phyloP scores from a whole-genome alignment of 2,888 invertebrate genomes.

The Trissolcus japonicus region DNA sequence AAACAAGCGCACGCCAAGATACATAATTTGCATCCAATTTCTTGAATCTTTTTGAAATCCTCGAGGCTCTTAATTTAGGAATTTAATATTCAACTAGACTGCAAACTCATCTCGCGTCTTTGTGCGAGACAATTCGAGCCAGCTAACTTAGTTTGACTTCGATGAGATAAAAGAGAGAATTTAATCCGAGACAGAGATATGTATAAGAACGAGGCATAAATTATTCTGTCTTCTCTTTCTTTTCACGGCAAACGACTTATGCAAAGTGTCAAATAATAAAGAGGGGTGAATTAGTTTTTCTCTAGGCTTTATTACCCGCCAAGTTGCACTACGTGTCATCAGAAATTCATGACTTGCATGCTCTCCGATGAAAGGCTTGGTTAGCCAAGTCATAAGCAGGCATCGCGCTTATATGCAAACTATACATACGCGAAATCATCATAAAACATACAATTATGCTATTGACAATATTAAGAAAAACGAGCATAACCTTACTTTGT shows the following conservation, averaged over 20 bases:
- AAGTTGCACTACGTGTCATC: constrained; percentile 35
- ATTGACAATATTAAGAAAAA: no score
- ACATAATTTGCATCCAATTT: no score
- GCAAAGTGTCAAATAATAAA: constrained; percentile 30
- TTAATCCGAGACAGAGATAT: background rate
- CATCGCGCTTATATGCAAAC: background rate
- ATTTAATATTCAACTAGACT: no score
- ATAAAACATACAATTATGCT: background rate
- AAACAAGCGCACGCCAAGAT: no score
- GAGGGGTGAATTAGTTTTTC: constrained; percentile 30
- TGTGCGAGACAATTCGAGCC: no score
- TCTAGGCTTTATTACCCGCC: background rate
- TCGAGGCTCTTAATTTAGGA: no score
- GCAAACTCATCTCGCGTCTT: no score
- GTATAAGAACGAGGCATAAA: constrained; percentile 1
- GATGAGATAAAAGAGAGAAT: no score
- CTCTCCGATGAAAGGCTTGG: constrained; percentile 39
- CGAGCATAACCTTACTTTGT: no score
- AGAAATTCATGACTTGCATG: constrained; percentile 50
- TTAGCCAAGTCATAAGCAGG: constrained; percentile 15
- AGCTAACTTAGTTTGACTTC: no score
- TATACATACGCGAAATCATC: background rate
- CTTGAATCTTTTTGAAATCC: no score
- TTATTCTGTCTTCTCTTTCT: constrained; percentile 24
- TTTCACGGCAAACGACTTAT: constrained; percentile 17